Evolutionary conservation across 2,113 vertebrate species (phyloP).

Genomic region (Vulpes ferrilata): DNA sequence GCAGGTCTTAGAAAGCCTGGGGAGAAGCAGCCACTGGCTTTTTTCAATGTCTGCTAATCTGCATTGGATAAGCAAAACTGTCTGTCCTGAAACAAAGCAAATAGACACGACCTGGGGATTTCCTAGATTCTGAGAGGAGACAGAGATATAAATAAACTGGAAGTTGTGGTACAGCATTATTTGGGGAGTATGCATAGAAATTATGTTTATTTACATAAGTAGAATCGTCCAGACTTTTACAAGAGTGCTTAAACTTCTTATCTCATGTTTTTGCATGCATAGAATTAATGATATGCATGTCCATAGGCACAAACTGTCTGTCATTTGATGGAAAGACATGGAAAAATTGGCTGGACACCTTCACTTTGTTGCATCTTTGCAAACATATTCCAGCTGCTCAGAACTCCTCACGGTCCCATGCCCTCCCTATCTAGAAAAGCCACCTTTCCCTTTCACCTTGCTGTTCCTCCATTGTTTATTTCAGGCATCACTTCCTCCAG

Average conservation of each 20-base stretch:
- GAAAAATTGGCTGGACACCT: not conserved
- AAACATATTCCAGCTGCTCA: not conserved
- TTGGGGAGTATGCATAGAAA: not conserved
- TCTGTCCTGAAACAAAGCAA: conserved; percentile 14
- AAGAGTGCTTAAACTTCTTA: not conserved
- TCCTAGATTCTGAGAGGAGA: not conserved
- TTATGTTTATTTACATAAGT: not conserved
- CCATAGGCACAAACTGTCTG: too few species aligned
- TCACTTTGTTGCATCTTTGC: not conserved
- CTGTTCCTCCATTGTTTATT: not conserved
- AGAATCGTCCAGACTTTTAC: not conserved
- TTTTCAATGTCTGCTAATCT: not conserved
- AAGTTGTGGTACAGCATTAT: not conserved
- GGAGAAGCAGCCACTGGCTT: not conserved
- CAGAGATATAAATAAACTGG: not conserved
- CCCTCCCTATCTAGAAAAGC: too few species aligned
- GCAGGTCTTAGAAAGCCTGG: not conserved
- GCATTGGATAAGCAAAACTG: not conserved
- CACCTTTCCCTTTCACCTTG: not conserved
- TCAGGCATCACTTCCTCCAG: not conserved
- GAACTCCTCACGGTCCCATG: not conserved
- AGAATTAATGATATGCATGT: not conserved
- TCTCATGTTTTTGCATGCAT: not conserved
- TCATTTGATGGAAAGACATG: not conserved
- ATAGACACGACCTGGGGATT: not conserved